phyloP scores from a whole-genome alignment of 2,797 vertebrate genomes.

The Molossus alvarezi region DNA sequence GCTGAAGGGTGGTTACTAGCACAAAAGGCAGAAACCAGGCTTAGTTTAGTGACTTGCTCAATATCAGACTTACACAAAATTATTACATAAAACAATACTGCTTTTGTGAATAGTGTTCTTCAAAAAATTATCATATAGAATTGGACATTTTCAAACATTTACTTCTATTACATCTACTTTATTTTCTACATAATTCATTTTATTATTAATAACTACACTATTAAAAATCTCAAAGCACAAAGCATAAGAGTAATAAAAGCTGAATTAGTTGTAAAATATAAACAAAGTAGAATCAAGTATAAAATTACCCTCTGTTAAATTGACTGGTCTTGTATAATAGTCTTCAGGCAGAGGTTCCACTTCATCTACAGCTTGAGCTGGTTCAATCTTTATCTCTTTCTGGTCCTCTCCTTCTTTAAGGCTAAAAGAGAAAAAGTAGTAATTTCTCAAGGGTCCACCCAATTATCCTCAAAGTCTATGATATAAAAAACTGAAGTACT shows the following conservation, averaged over 20 bases:
- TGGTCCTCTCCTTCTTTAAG: conserved; percentile 99
- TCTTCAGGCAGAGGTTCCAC: conserved; percentile 98
- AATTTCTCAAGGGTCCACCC: conserved; percentile 48
- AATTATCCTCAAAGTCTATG: conserved; percentile 51
- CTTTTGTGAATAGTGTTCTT: neutral
- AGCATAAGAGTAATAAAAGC: neutral
- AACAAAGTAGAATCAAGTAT: neutral
- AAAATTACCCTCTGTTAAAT: conserved; percentile 96
- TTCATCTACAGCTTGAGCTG: conserved; percentile 97
- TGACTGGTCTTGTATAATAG: conserved; percentile 96
- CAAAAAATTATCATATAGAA: neutral
- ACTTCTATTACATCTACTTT: neutral
- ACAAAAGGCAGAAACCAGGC: conserved; percentile 57
- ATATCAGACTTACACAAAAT: neutral
- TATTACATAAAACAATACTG: neutral
- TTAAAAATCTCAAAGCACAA: neutral
- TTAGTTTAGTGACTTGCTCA: conserved; percentile 47
- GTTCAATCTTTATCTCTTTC: conserved; percentile 98
- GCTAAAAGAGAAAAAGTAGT: conserved; percentile 86
- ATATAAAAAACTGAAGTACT: neutral
- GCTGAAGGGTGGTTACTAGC: conserved; percentile 97
- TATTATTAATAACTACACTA: conserved; percentile 46
- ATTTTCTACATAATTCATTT: conserved; percentile 54
- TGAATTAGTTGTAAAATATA: neutral
- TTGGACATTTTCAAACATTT: neutral